Evolutionary conservation across 2,797 vertebrate genomes (phyloP).

Genomic region (Gallinago stenura): DNA sequence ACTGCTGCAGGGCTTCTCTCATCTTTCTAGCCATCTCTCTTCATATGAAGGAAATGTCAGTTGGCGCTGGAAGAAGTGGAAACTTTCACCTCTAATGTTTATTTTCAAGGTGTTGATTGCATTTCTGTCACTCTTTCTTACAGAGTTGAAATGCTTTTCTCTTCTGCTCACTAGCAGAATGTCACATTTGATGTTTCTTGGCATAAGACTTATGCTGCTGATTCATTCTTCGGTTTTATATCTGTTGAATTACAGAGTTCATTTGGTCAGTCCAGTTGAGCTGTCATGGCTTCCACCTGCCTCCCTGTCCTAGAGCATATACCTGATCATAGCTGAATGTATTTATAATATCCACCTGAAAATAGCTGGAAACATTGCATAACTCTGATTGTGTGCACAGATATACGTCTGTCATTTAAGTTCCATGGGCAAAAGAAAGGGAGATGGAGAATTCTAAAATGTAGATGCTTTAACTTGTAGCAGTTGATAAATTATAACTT

Average conservation of each 20-base stretch:
- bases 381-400: neutral
- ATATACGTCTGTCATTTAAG: neutral
- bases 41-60: neutral
- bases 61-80: neutral
- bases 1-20: fast-evolving
- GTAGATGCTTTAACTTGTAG: neutral
- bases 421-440: neutral
- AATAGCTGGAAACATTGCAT: neutral
- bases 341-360: neutral
- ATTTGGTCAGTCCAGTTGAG: neutral
- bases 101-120: neutral
- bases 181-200: neutral
- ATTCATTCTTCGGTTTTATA: neutral
- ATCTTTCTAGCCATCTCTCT: neutral
- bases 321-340: neutral
- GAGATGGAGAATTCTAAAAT: neutral
- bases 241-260: neutral
- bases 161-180: neutral
- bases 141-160: neutral
- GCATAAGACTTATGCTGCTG: neutral
- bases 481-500: neutral
- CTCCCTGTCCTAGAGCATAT: neutral
- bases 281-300: neutral
- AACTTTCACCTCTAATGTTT: neutral
- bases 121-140: neutral